Evolutionary conservation across 2,113 vertebrate genomes (phyloP).

Genomic region (Dissostichus mawsoni): DNA sequence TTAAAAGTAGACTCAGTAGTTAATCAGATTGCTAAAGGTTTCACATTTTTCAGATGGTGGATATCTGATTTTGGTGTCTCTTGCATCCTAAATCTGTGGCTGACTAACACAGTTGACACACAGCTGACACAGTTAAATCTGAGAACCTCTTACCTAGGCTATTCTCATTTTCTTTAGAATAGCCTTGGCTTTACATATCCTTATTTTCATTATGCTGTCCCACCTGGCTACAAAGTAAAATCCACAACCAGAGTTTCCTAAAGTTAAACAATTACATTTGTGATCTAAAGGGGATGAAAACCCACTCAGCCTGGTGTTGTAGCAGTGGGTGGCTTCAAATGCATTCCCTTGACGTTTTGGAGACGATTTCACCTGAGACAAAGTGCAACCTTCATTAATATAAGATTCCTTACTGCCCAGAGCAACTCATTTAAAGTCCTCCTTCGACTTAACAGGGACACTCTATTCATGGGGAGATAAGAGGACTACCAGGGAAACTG

Average conservation of each 20-base stretch:
- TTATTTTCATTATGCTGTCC: slow-evolving; percentile 42
- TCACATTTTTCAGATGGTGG: slow-evolving; percentile 35
- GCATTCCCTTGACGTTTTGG: slow-evolving; percentile 45
- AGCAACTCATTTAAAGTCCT: slow-evolving; percentile 67
- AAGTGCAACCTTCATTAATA: slow-evolving; percentile 78
- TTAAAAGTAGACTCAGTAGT: slow-evolving; percentile 12
- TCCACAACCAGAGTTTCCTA: slow-evolving; percentile 32
- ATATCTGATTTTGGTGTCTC: slow-evolving; percentile 44
- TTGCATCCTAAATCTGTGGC: slow-evolving; percentile 32
- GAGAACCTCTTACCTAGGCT: slow-evolving; percentile 35
- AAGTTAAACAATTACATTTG: slow-evolving; percentile 45
- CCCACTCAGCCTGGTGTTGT: slow-evolving; percentile 53
- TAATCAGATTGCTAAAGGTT: slow-evolving; percentile 39
- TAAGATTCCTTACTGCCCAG: slow-evolving; percentile 68
- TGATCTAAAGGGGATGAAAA: slow-evolving; percentile 57
- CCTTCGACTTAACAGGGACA: slow-evolving; percentile 47
- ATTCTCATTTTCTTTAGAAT: slow-evolving; percentile 48
- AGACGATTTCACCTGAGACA: slow-evolving; percentile 67
- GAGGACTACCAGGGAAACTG: slow-evolving; percentile 9
- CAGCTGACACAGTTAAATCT: slow-evolving; percentile 38
- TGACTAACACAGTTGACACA: neutral
- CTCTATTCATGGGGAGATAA: slow-evolving; percentile 30
- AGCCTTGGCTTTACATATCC: slow-evolving; percentile 45
- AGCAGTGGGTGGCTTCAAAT: slow-evolving; percentile 53
- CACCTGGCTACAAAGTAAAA: slow-evolving; percentile 40